Evolutionary conservation across 2,888 invertebrate genomes (phyloP), one percentile per base, ranked within the genome.

Genomic region (Tenthredo distinguenda): DNA sequence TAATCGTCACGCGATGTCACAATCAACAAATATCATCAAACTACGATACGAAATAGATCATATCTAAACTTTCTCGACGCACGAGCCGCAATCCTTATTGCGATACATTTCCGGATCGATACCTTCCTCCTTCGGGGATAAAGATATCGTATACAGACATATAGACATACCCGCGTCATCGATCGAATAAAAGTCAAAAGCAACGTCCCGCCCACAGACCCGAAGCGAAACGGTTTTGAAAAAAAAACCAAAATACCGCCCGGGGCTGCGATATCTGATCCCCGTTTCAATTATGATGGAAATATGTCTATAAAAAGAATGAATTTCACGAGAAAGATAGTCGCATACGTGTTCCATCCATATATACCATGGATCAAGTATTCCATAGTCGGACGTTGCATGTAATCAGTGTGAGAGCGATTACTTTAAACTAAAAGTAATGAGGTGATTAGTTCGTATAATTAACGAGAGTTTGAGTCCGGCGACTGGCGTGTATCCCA

Each of bases 1-100:
- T 77, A 34, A 77, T 77, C 34, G 77, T 55, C 77, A 77, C 21
- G 77, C 77, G 34, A 34, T 55, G 77, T 77, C 47, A 55, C 34
- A 31, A 50, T 47, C n/a, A 77, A 7, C 55, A 4, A 12, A 31
- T 18, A 55, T 50, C 47, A n/a, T 55, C 31, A 26, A 77, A 77
- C 26, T 15, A 40, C 40, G n/a, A 43, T n/a, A 26, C 18, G 55
- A 55, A 77, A 18, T 31, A n/a, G 12, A 6, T 7, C 31, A 31
- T 9, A 55, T n/a, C 21, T 21, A 21, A 21, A 74, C 15, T 74
- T 43, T 74, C 43, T 40, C 72, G n/a, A 74, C 21, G 26, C 31
- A 31, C 68, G 72, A 72, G 40, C 72, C 21, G 10, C 40, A n/a
- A 43, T 43, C n/a, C 18, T 34, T 68, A 34, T n/a, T 58, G 15